Base-by-base conservation (phyloP, 1,140 invertebrate species). In the Drosophila quadrilineata region DNA sequence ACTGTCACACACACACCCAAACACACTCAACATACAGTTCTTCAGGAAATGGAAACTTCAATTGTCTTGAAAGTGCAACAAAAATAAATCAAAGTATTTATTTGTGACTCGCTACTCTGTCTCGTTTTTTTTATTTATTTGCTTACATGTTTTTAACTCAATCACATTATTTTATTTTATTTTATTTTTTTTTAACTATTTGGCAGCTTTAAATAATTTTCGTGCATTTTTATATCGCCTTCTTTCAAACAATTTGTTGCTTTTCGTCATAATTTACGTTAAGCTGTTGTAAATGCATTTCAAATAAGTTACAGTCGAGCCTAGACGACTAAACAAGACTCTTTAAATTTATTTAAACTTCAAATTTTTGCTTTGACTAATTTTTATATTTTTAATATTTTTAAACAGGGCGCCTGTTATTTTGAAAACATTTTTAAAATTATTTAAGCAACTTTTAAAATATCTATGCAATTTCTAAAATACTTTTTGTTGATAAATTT, bases 61-160 rank as follows among this genome's bases (percentile, higher is more conserved):
- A 36, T 36, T 33, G 50, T 29, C 43, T n/a, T n/a, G n/a, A n/a
- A n/a, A n/a, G n/a, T n/a, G n/a, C n/a, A n/a, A 53, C 29, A 49
- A 49, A 38, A 57, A 36, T 29, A 41, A 21, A 24, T 19, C 17
- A 9, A 17, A 43, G 22, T 19, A 28, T 29, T 71, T 60, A n/a
- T n/a, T n/a, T n/a, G n/a, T n/a, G 53, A 73, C 74, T 67, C 75
- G 77, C 77, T 74, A 85, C 85, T 56, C 75, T 75, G 71, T 85
- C 60, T 62, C 49, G 38, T 48, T 36, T 62, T 10, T 41, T 0
- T 57, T 56, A 38, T 24, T 77, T 73, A 60, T 28, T 66, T 56
- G 35, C 59, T 57, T 63, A 70, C 53, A 59, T 43, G 16, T 35
- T 53, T 52, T 14, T 40, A 38, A n/a, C n/a, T n/a, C n/a, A n/a